A percentile compares a stretch with the other conserved stretches of the same genome.
These are phyloP conservation scores for Urosaurus nigricauda DNA, from an alignment of 2,797 vertebrate genomes.

Conservation along the genomic window DNA sequence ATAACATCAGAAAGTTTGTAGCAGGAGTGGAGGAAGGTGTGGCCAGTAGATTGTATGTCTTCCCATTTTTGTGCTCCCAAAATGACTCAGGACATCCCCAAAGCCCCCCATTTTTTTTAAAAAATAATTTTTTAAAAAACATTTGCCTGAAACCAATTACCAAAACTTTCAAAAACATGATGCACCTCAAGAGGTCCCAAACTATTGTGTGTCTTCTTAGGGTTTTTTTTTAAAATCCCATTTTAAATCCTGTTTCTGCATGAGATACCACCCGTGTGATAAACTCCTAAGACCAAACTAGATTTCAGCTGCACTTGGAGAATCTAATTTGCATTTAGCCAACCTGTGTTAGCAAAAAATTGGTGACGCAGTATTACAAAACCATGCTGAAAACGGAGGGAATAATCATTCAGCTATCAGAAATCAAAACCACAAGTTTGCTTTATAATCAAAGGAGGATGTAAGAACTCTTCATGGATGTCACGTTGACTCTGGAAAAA, in stretches of 20 bases:
- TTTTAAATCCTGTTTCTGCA: too few relatives aligned
- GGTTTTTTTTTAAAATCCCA: too few relatives aligned
- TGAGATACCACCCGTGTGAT: too few relatives aligned
- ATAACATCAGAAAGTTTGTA: constrained; percentile 29
- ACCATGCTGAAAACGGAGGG: too few relatives aligned
- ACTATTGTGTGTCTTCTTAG: too few relatives aligned
- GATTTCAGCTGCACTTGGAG: background rate
- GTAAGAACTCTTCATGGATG: background rate
- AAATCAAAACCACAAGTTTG: background rate
- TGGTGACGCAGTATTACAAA: background rate
- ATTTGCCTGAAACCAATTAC: too few relatives aligned
- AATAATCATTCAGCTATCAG: background rate
- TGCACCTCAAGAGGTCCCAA: too few relatives aligned
- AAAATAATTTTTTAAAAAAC: too few relatives aligned
- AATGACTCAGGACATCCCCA: too few relatives aligned
- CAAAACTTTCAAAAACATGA: too few relatives aligned
- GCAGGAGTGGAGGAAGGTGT: background rate
- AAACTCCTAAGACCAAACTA: background rate
- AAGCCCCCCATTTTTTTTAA: too few relatives aligned
- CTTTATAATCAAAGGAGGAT: background rate
- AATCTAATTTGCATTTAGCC: background rate
- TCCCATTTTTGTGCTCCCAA: too few relatives aligned
- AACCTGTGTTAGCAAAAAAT: background rate
- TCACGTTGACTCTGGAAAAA: background rate
- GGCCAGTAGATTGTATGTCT: background rate